phyloP scores from a whole-genome alignment of 2,797 vertebrate genomes.

The Danio albolineatus region DNA sequence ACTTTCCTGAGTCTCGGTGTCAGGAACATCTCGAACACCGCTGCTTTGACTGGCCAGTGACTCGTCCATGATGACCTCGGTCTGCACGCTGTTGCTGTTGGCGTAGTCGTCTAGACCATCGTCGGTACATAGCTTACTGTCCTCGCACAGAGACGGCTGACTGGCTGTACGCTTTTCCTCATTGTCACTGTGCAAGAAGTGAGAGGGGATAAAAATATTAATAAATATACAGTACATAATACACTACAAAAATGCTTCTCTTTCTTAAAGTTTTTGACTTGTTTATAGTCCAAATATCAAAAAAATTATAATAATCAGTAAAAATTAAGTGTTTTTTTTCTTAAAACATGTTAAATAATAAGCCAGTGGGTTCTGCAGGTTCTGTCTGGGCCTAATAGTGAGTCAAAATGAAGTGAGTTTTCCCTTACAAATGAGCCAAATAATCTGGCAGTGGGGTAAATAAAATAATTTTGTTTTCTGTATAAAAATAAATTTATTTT shows the following conservation, averaged over 20 bases:
- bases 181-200: conserved; percentile 78
- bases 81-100: conserved; percentile 86
- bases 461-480: too few species aligned
- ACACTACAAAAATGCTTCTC: not conserved
- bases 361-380: too few species aligned
- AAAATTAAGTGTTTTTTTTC: too few species aligned
- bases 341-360: too few species aligned
- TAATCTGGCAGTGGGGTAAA: too few species aligned
- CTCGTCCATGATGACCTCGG: conserved; percentile 89
- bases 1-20: conserved; percentile 74
- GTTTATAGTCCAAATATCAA: too few species aligned
- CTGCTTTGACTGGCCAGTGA: conserved; percentile 92
- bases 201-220: not conserved
- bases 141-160: conserved; percentile 87
- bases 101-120: conserved; percentile 88
- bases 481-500: too few species aligned
- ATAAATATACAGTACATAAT: not conserved
- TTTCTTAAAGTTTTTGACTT: too few species aligned
- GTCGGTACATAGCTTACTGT: conserved; percentile 86
- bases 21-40: conserved; percentile 80
- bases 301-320: too few species aligned
- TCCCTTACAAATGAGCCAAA: too few species aligned
- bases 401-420: too few species aligned
- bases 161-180: conserved; percentile 91
- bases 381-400: too few species aligned